phyloP scores from a whole-genome alignment of 1,140 invertebrate species.

The Maconellicoccus hirsutus region DNA sequence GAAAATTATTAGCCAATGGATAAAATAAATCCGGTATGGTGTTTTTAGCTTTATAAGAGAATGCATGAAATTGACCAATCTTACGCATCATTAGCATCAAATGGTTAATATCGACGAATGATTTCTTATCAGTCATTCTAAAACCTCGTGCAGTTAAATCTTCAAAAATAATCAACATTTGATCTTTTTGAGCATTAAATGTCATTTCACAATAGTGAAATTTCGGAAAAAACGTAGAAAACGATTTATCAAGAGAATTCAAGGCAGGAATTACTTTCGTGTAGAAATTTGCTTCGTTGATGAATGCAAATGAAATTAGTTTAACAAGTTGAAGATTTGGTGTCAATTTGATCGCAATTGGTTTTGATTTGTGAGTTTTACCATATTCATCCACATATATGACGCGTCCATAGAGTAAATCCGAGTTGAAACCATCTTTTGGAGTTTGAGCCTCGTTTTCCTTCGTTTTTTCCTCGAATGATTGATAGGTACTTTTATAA shows the following conservation, averaged over 20 bases:
- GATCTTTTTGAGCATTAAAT: neutral
- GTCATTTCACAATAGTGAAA: neutral
- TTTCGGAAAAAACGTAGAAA: neutral
- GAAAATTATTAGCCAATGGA: neutral
- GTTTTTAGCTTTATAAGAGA: neutral
- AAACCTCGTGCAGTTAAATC: neutral
- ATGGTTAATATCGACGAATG: neutral
- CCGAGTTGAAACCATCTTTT: neutral
- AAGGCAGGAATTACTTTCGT: neutral
- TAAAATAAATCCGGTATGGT: neutral
- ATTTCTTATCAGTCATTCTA: neutral
- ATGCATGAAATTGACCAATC: neutral
- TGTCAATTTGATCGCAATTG: neutral
- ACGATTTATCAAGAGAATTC: neutral
- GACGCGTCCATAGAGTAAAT: neutral
- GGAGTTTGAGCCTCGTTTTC: neutral
- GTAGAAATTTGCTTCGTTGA: slow-evolving; percentile 4
- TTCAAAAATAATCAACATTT: neutral
- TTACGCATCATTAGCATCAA: neutral
- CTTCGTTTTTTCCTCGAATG: neutral
- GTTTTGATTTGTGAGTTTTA: neutral
- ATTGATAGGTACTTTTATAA: neutral
- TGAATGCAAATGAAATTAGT: neutral
- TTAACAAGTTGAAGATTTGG: neutral
- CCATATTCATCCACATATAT: neutral